phyloP scores from a whole-genome alignment of 2,113 vertebrate species.

The Scopus umbretta region DNA sequence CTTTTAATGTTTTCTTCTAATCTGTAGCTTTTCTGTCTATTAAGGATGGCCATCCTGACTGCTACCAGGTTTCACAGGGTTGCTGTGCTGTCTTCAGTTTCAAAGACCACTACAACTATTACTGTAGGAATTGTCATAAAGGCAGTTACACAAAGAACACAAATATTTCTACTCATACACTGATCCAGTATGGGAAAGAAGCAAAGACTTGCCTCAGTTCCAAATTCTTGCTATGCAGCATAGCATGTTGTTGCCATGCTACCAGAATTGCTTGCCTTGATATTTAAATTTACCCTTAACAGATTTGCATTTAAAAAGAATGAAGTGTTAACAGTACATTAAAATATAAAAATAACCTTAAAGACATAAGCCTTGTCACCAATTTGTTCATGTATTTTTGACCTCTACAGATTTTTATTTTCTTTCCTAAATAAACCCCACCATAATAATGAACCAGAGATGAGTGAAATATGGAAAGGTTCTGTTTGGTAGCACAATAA shows the following conservation, averaged over 20 bases:
- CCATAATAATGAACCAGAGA: not conserved
- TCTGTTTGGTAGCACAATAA: not conserved
- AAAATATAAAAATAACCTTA: conserved; percentile 28
- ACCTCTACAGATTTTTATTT: not conserved
- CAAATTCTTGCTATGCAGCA: not conserved
- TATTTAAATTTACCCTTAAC: conserved; percentile 60
- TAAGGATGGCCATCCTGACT: not conserved
- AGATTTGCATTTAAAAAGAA: conserved; percentile 58
- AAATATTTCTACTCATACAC: not conserved
- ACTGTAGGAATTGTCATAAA: not conserved
- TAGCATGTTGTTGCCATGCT: conserved; percentile 2
- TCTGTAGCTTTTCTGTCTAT: not conserved
- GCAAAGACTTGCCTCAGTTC: not conserved
- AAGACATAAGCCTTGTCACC: not conserved
- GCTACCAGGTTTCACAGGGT: not conserved
- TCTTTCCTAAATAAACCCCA: not conserved
- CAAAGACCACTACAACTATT: not conserved
- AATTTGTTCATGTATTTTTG: conserved; percentile 21
- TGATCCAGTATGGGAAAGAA: not conserved
- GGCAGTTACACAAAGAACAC: not conserved
- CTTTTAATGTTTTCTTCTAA: not conserved
- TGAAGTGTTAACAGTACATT: conserved; percentile 34
- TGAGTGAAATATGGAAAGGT: not conserved
- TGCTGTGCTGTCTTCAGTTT: not conserved
- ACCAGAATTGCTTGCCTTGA: not conserved